Evolutionary conservation across 1,140 invertebrate species (phyloP), one percentile per base, ranked within the genome.

Genomic region (Gonatopus flavifemur): DNA sequence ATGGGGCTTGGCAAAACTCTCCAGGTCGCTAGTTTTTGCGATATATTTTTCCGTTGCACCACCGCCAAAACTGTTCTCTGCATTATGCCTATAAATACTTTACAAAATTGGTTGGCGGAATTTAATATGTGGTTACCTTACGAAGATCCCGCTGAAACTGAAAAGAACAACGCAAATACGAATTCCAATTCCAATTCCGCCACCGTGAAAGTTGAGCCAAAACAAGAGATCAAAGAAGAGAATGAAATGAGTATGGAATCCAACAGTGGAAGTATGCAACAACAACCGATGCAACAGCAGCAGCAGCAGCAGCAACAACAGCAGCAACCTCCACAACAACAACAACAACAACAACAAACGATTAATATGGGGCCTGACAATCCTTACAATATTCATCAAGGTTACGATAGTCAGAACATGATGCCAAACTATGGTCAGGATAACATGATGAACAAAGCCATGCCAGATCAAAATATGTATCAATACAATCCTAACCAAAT

Each of bases 1-100:
- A 99, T 99, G 97, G 97, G 97, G 1, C 80, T 99, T 13, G 97
- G 97, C n/a, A 99, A 99, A 81, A 99, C 97, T 0, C 81, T 99
- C 32, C 96, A 98, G 64, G 79, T 98, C 35, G 90, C 98, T 21
- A 92, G 91, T 57, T 98, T 98, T 79, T 91, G 91, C 69, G 95
- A 98, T 77, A 89, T 98, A 55, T 98, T 98, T 78, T 82, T 98
- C 57, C 81, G 94, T 40, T 87, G 93, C 67, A 97, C 94, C 0
- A 82, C 83, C n/a, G 89, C 90, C 5, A 91, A 87, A 67, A 91
- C 88, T 24, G 93, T 98, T 3, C 76, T 99, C 7, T 94, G 94
- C 66, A 98, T 99, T 57, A 97, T 98, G 82, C 97, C 97, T 1
- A 98, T 99, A 44, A 99, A 99, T 79, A 98, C 96, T 2, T 80